Evolutionary conservation across 1,140 invertebrate species (phyloP).

Genomic region (Ostrea denselamellosa): DNA sequence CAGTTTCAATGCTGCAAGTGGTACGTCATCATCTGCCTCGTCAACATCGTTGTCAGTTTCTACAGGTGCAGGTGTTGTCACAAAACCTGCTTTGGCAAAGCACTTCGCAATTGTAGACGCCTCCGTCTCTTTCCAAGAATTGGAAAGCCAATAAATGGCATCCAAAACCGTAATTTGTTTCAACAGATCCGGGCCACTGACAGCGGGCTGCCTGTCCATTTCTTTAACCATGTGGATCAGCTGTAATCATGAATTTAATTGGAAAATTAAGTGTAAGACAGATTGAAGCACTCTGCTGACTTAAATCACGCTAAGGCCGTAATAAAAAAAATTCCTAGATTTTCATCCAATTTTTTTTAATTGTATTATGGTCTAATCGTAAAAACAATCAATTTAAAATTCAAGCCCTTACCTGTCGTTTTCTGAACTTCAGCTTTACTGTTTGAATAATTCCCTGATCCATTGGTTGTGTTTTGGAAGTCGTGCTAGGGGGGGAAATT

Average conservation of each 20-base stretch:
- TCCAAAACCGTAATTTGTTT: slow-evolving; percentile 47
- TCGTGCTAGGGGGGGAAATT: slow-evolving; percentile 77
- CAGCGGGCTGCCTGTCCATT: not conserved
- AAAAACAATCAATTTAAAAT: no score
- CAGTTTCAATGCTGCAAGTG: no score
- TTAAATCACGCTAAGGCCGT: no score
- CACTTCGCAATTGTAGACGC: slow-evolving; percentile 54
- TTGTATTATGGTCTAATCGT: no score
- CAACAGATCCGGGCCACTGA: slow-evolving; percentile 47
- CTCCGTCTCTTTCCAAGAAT: slow-evolving; percentile 49
- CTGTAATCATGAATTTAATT: no score
- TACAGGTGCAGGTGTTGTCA: no score
- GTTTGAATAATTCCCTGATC: slow-evolving; percentile 78
- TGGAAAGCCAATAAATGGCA: slow-evolving; percentile 53
- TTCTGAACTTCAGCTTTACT: slow-evolving; percentile 64
- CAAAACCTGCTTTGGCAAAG: slow-evolving; percentile 47
- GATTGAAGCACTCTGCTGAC: no score
- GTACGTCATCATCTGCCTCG: no score
- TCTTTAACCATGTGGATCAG: not conserved
- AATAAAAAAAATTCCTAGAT: no score
- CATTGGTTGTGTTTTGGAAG: slow-evolving; percentile 79
- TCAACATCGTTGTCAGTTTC: no score
- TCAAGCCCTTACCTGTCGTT: not conserved
- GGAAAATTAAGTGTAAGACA: no score
- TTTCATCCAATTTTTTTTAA: no score